Evolutionary conservation across 2,113 vertebrate species (phyloP), one percentile per base, ranked within the genome.

Genomic region (Glaucomys volans): DNA sequence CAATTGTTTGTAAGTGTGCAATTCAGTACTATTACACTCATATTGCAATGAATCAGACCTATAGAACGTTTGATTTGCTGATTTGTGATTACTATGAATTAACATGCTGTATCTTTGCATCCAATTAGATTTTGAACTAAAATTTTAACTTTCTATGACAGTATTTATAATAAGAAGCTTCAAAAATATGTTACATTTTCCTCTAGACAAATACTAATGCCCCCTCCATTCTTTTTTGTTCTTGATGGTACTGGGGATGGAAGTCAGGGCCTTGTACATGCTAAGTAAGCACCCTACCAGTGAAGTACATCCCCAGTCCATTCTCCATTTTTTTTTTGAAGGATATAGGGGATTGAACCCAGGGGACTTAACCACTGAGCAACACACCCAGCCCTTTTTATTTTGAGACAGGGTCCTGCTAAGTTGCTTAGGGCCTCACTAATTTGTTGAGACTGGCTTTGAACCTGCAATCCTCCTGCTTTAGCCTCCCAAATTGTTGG

Each of bases 101-200:
- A 93, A 47, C 8, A 87, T 76, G 57, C 20, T 81, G 8, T 50
- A 52, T 81, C 32, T 94, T 90, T 90, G 20, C 0, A 94, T 66
- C 4, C 62, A 52, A 47, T 81, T 85, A 66, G 13, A 64, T 74
- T 86, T 5, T 72, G 12, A 69, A 82, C 22, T 66, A 85, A 85
- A 85, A 76, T 75, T 84, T 96, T 90, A 26, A 84, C n/a, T 87
- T 76, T 32, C 37, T 94, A 59, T 59, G 74, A 44, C 14, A 82
- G 57, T n/a, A 5, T 71, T 87, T 54, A 80, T 75, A 87, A 91
- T 3, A 76, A 77, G 81, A 59, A 67, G 4, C 47, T 92, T 87
- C 20, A 91, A 83, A 87, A 74, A 42, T 24, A 37, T 16, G 4
- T 50, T 74, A 92, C 42, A 26, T 85, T 30, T 83, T 30, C 52